Evolutionary conservation across 2,797 vertebrate genomes (phyloP).

Genomic region (Pitangus sulphuratus): DNA sequence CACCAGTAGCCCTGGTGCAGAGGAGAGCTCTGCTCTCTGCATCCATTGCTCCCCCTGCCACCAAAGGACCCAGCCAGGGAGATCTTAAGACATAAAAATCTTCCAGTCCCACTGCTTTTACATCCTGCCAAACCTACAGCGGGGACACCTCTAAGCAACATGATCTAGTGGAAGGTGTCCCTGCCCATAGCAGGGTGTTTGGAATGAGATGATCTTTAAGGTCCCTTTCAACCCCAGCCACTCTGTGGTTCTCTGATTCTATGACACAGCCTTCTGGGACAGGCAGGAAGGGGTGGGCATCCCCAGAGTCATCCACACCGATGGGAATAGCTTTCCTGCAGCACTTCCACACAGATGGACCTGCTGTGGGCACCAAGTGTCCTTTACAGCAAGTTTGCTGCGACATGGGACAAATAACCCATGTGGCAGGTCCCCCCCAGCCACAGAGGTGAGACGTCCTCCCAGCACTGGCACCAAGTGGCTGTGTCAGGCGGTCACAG

Average conservation of each 20-base stretch:
- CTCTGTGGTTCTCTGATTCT: neutral
- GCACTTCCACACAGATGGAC: rapidly evolving
- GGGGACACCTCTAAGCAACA: neutral
- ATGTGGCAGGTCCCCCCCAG: neutral
- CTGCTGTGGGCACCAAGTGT: neutral
- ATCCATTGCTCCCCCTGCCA: rapidly evolving
- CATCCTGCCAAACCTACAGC: neutral
- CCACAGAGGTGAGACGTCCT: rapidly evolving
- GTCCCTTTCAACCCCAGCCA: neutral
- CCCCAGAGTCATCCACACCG: neutral
- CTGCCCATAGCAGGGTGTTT: rapidly evolving
- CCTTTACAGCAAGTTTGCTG: neutral
- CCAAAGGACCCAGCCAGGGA: neutral
- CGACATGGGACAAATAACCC: neutral
- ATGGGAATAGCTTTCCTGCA: neutral
- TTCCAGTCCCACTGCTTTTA: rapidly evolving
- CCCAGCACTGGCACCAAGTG: rapidly evolving
- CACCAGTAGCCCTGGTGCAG: neutral
- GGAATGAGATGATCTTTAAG: neutral
- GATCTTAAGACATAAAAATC: neutral
- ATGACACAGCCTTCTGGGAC: neutral
- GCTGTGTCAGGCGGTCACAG: neutral
- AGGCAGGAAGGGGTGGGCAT: neutral
- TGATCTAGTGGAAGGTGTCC: neutral
- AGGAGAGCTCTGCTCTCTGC: neutral